Base-by-base conservation (phyloP, 1,140 invertebrate genomes). In the Sycophila sp. region DNA sequence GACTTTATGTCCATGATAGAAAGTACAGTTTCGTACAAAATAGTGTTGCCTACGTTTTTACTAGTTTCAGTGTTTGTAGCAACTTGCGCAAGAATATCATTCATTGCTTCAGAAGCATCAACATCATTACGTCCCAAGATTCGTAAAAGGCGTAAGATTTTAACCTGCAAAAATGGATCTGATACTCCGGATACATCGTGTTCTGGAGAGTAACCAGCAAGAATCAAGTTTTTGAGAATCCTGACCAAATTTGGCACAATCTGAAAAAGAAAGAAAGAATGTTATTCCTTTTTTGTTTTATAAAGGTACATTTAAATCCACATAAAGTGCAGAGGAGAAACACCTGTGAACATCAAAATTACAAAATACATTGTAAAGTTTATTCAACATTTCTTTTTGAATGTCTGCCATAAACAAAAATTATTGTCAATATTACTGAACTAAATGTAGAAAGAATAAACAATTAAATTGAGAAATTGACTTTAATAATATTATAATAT, bases 101-200 rank as follows among this genome's bases (percentile, higher is more conserved):
- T 99, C 98, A 99, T 99, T 5, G 97, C 95, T 88, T 99, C 98
- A 19, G 98, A 99, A 1, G 97, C 94, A 77, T 98, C 96, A 1
- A 92, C 90, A 87, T 99, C 98, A 80, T 98, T 97, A 76, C 93
- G 94, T 22, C 98, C 98, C 58, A 99, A 88, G 80, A 99, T 96
- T 77, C 98, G 88, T 32, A 99, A 85, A 0, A 99, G 88, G 72
- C 96, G 92, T 60, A 99, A 88, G 77, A 99, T 98, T 90, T 99
- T 99, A 15, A 99, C 97, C 91, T 99, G 98, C 69, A 99, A 89
- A 86, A 99, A 99, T 55, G 98, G 98, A 89, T 99, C 98, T 76
- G 96, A 98, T 13, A 99, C 96, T 53, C 98, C 98, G 72, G 96
- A 98, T n/a, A 99, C 98, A 87, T 99, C 98, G 84, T 99, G 98